These are phyloP conservation scores for Eupeodes luniger DNA, from an alignment of 2,888 invertebrate genomes.

Conservation along the genomic window DNA sequence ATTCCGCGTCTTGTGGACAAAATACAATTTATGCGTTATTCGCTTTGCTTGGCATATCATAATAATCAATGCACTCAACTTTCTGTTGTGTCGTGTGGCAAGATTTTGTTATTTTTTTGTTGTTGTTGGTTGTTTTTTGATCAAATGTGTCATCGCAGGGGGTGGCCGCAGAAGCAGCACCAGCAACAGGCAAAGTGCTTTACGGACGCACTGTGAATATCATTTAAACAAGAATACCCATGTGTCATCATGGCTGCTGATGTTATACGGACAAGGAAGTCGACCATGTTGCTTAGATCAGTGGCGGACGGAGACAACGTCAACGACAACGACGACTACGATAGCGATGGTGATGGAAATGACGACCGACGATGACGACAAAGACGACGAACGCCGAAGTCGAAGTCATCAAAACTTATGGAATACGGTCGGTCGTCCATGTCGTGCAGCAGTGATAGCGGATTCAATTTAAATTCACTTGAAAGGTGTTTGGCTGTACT, in stretches of 20 bases:
- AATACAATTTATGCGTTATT: constrained; percentile 58
- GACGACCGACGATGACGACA: background rate
- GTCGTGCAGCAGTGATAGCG: constrained; percentile 39
- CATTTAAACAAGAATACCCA: constrained; percentile 59
- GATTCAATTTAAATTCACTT: constrained; percentile 71
- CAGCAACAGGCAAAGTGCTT: constrained; percentile 13
- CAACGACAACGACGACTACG: background rate
- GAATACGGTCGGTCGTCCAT: constrained; percentile 25
- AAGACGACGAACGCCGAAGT: background rate
- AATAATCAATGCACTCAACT: constrained; percentile 70
- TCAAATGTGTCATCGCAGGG: constrained; percentile 69
- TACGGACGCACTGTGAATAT: constrained; percentile 13
- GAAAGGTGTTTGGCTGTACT: constrained; percentile 63
- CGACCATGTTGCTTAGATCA: background rate
- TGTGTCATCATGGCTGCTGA: constrained; percentile 31
- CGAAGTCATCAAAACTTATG: constrained; percentile 53
- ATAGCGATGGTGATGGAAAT: background rate
- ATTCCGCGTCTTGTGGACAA: constrained; percentile 46
- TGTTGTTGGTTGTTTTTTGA: constrained; percentile 29
- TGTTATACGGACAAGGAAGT: constrained; percentile 21
- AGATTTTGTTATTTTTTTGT: background rate
- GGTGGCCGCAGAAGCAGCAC: constrained; percentile 15
- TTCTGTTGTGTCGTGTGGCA: constrained; percentile 57
- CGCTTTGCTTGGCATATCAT: constrained; percentile 35
- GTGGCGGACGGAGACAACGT: constrained; percentile 5